Evolutionary conservation across 2,888 invertebrate species (phyloP).

Genomic region (Caenorhabditis plicata): DNA sequence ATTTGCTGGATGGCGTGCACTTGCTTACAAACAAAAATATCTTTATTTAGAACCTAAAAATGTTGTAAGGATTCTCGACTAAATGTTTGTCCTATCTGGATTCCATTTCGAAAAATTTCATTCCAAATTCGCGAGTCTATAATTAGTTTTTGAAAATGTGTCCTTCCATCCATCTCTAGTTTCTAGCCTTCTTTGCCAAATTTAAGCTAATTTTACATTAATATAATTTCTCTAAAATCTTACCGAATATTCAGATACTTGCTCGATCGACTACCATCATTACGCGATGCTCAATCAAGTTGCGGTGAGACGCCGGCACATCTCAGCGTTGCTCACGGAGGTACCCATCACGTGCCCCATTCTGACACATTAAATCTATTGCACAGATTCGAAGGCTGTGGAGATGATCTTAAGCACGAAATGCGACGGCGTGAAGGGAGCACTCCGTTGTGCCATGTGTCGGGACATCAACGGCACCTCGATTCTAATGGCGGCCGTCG

Average conservation of each 20-base stretch:
- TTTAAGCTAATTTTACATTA: too few relatives aligned
- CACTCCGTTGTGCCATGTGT: not conserved
- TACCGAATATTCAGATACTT: conserved; percentile 44
- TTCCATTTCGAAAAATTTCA: too few relatives aligned
- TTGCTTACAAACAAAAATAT: too few relatives aligned
- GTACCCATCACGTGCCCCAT: not conserved
- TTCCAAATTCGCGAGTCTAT: too few relatives aligned
- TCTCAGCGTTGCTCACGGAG: conserved; percentile 38
- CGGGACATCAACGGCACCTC: conserved; percentile 57
- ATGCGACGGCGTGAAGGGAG: not conserved
- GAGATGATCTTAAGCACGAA: conserved; percentile 31
- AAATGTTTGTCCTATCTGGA: too few relatives aligned
- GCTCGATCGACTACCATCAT: conserved; percentile 39
- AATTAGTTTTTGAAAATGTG: too few relatives aligned
- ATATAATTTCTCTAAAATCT: too few relatives aligned
- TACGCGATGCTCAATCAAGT: conserved; percentile 40
- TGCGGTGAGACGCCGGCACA: conserved; percentile 48
- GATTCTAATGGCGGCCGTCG: conserved; percentile 55
- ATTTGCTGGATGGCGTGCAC: too few relatives aligned
- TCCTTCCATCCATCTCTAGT: too few relatives aligned
- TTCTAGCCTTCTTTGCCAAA: too few relatives aligned
- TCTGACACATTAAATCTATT: not conserved
- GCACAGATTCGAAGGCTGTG: conserved; percentile 28
- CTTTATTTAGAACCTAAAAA: too few relatives aligned
- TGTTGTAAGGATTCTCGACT: too few relatives aligned